Evolutionary conservation across 2,888 invertebrate genomes (phyloP), one percentile per base, ranked within the genome.

Genomic region (Pollenia labialis): DNA sequence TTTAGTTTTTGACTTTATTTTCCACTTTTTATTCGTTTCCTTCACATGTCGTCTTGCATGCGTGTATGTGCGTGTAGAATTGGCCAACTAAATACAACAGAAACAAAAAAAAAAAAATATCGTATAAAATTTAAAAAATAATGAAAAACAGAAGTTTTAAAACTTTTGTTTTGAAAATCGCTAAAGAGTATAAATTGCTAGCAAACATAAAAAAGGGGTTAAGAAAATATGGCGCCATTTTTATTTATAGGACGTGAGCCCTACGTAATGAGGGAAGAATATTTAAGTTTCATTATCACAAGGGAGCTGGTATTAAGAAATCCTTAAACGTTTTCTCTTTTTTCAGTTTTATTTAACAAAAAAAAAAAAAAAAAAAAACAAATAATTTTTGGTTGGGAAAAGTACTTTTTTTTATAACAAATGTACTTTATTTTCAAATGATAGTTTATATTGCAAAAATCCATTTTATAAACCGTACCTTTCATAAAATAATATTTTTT

Each of bases 201-300:
- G 56, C 40, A 48, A 74, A 66, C 56, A 60, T 23, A 76, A 76
- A 80, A 50, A 80, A 72, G 66, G 79, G 85, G 72, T 68, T 75
- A 81, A 81, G 85, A 87, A 85, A 81, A 68, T 81, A 88, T 88
- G 89, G 88, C 88, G 89, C 88, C 87, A 89, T 82, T 81, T 87
- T 82, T 62, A 16, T 40, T 56, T 52, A 10, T 64, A 62, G 71
- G 44, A 54, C 72, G 10, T 54, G 8, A 8, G 44, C 23, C 32
- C 44, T 72, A 72, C 62, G 3, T 2, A 0, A 7, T 6, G 14
- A 0, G 32, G 14, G 9, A 32, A 2, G 2, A 12, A 12, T 1
- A 40, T 4, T 58, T 32, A 58, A 14, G 32, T 58, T 58, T 58
- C 7, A 32, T 32, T 32, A 32, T 32, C 32, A 32, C 6, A 32